Percentiles rank a stretch among this genome's conserved stretches.
Evolutionary conservation across 2,888 invertebrate genomes (phyloP).

Genomic region (Cheilosia pagana): DNA sequence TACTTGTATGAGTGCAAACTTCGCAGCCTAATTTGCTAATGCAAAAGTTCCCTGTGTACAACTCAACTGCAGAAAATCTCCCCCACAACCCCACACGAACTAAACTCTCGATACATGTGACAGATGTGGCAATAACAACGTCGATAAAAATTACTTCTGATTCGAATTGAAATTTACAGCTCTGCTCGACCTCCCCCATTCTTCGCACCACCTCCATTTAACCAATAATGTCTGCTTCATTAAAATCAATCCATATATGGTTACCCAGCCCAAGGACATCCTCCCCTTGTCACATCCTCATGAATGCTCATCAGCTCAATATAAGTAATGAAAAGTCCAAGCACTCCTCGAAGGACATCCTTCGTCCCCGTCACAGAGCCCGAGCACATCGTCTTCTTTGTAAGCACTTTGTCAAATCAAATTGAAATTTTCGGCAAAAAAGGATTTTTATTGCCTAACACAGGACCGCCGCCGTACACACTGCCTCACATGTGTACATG

Average conservation of each 20-base stretch:
- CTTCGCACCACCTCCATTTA: conserved; percentile 11
- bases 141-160: conserved; percentile 66
- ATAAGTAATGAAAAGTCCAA: conserved; percentile 65
- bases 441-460: conserved; percentile 72
- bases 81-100: too few relatives aligned
- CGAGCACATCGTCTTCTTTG: conserved; percentile 53
- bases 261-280: conserved; percentile 10
- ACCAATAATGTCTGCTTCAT: conserved; percentile 71
- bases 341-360: conserved; percentile 39
- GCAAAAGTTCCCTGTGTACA: too few relatives aligned
- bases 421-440: conserved; percentile 79
- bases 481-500: not conserved
- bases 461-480: conserved; percentile 28
- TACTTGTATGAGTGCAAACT: too few relatives aligned
- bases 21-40: too few relatives aligned
- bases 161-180: conserved; percentile 35
- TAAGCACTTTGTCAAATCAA: conserved; percentile 78
- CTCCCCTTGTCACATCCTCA: conserved; percentile 33
- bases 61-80: too few relatives aligned
- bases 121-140: conserved; percentile 14
- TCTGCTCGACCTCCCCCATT: conserved; percentile 11
- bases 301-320: conserved; percentile 67
- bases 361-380: conserved; percentile 28
- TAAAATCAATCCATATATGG: conserved; percentile 68
- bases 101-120: not conserved